These are phyloP conservation scores for Danaus melanippus DNA, from an alignment of 1,140 invertebrate genomes.

Conservation along the genomic window DNA sequence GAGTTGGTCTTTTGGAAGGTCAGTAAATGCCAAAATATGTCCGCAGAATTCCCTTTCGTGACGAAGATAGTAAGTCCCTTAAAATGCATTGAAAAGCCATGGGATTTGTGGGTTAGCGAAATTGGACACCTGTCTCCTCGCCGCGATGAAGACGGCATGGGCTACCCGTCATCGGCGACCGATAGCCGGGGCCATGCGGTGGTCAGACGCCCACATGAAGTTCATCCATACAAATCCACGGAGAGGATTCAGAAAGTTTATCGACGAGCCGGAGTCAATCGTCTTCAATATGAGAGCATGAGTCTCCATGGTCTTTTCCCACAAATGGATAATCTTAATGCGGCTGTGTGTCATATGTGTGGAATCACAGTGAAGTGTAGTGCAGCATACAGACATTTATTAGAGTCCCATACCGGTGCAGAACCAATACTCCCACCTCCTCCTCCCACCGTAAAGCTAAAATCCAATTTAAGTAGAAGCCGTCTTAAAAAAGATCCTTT, in stretches of 20 bases:
- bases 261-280: constrained; percentile 54
- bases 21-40: constrained; percentile 50
- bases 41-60: constrained; percentile 55
- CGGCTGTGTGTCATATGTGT: constrained; percentile 77
- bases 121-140: constrained; percentile 61
- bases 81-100: constrained; percentile 69
- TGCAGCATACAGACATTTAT: constrained; percentile 74
- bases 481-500: constrained; percentile 61
- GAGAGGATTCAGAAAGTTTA: constrained; percentile 31
- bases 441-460: constrained; percentile 52
- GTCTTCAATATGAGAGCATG: constrained; percentile 61
- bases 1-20: constrained; percentile 34
- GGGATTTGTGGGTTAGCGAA: constrained; percentile 68
- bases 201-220: constrained; percentile 34
- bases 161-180: constrained; percentile 39
- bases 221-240: constrained; percentile 42
- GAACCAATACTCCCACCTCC: constrained; percentile 55
- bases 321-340: constrained; percentile 75
- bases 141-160: constrained; percentile 47
- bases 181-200: constrained; percentile 38
- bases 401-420: constrained; percentile 45
- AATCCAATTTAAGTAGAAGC: constrained; percentile 38
- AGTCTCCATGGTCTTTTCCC: constrained; percentile 77
- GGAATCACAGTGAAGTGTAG: constrained; percentile 76
- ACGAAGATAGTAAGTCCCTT: constrained; percentile 57